Base-by-base conservation (phyloP, 2,797 vertebrate species). In the Darevskia nairensis region DNA sequence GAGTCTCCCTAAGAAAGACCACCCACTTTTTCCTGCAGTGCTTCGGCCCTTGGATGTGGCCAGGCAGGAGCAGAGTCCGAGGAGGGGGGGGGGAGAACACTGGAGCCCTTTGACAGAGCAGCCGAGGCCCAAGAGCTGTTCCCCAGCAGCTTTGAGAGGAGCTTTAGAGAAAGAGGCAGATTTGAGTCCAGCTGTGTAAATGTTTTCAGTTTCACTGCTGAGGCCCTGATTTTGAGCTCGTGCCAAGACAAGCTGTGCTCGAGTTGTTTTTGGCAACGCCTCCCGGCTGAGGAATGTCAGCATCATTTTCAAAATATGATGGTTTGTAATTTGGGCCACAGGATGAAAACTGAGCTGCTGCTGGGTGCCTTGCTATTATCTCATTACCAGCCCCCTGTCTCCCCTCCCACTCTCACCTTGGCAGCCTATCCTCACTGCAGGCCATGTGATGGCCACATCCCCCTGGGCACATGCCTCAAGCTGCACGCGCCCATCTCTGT, bases 111-210 rank as follows among this genome's bases (percentile, higher is more conserved):
- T 97, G 95, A 95, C 91, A 84, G 68, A 91, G 93, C 95, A 93
- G 89, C 89, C 92, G 92, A 89, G 94, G 39, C 90, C 95, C 7
- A 15, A 50, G 0, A 92, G 95, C 94, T 23, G 90, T 92, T 95
- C 90, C 92, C 50, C 91, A 92, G 87, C 82, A 93, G 94, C 91
- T 95, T 97, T 96, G 97, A 97, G 97, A 96, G 94, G 94, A 94
- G 95, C 96, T 92, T 94, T 94, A 96, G 97, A 97, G 96, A 84
- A 96, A 96, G 92, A 96, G 97, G 98, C 97, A 96, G 97, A 96
- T 98, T 97, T 97, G 96, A 97, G 97, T 97, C 98, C 98, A 99
- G 98, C 98, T 99, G 98, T 99, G 98, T 99, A 98, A 99, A 99
- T 99, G 98, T 99, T 99, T 99, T 99, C 96, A 97, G 98, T 98